Evolutionary conservation across 1,140 invertebrate species (phyloP).

Genomic region (Zeugodacus cucurbitae): DNA sequence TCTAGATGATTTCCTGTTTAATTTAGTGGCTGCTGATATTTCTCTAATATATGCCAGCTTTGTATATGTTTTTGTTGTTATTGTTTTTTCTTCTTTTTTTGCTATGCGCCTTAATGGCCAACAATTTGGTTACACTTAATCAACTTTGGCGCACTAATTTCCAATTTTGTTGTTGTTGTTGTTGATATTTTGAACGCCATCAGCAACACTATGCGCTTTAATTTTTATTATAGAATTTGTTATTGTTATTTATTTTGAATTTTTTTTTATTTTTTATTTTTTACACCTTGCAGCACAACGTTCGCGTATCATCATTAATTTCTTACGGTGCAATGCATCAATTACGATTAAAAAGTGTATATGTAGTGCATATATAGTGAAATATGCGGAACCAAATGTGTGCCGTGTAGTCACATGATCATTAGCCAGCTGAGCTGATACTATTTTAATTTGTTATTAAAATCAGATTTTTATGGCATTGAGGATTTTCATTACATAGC

Average conservation of each 20-base stretch:
- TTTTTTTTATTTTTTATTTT: not conserved
- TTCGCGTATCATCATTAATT: slow-evolving; percentile 22
- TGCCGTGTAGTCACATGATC: not conserved
- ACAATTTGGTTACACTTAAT: slow-evolving; percentile 21
- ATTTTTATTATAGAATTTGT: not conserved
- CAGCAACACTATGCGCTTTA: not conserved
- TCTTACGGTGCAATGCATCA: not conserved
- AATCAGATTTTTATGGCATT: slow-evolving; percentile 14
- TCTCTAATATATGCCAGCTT: not conserved
- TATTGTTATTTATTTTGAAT: not conserved
- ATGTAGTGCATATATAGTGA: not conserved
- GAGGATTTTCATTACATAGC: not conserved
- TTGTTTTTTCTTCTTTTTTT: not conserved
- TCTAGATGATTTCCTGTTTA: slow-evolving; percentile 22
- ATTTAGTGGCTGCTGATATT: not conserved
- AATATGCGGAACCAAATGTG: slow-evolving; percentile 11
- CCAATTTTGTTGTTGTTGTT: not conserved
- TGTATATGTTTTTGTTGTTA: not conserved
- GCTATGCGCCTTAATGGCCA: not conserved
- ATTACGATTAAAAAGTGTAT: not conserved
- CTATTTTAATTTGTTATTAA: slow-evolving; percentile 6
- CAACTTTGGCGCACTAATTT: slow-evolving; percentile 17
- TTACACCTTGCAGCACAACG: not conserved
- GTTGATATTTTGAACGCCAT: not conserved
- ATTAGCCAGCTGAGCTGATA: not conserved